Evolutionary conservation across 1,140 invertebrate species (phyloP).

Genomic region (Wiebesia pumilae): DNA sequence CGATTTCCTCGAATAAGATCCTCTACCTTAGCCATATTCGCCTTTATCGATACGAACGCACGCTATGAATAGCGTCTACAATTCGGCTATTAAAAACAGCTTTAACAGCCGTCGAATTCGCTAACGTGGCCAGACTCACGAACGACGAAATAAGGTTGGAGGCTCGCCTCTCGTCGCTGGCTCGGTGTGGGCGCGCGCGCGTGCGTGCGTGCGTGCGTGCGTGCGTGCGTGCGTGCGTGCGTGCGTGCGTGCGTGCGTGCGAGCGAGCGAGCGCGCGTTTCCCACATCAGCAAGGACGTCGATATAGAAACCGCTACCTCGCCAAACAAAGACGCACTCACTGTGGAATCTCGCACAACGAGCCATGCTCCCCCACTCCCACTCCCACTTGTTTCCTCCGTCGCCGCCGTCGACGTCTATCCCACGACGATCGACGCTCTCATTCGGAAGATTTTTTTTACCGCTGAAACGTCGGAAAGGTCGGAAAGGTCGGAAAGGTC

Average conservation of each 20-base stretch:
- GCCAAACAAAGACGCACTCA: neutral
- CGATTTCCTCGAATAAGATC: no score
- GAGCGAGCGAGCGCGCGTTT: neutral
- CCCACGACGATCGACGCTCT: neutral
- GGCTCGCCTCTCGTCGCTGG: constrained; percentile 17
- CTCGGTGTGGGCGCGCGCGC: neutral
- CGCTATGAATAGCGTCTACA: neutral
- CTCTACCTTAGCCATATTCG: neutral
- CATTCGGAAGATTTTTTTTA: neutral
- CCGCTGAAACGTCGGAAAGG: neutral
- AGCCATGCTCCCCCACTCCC: neutral
- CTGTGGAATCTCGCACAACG: neutral
- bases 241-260: neutral
- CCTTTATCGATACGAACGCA: neutral
- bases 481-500: no score
- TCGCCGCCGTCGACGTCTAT: neutral
- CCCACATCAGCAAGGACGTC: neutral
- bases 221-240: neutral
- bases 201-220: no score
- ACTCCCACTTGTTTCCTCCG: no score
- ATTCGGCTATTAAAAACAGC: neutral
- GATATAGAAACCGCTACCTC: neutral
- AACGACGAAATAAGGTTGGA: constrained; percentile 18
- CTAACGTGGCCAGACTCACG: neutral
- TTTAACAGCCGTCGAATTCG: neutral